These are phyloP conservation scores for Dinomys branickii DNA, from an alignment of 2,113 vertebrate species.

Conservation along the genomic window DNA sequence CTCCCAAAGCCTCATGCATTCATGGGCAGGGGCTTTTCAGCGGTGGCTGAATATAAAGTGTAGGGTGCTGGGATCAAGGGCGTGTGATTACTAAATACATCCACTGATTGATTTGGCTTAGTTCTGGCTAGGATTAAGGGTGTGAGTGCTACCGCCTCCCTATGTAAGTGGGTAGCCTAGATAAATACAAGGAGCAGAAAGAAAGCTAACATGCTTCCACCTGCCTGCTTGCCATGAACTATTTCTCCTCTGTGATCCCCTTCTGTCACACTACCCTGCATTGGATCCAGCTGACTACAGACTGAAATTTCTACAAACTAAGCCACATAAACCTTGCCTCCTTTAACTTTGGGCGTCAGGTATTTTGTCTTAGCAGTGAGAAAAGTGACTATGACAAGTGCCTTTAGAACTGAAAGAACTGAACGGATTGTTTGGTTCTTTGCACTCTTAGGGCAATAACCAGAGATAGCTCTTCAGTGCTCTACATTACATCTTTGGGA, in stretches of 20 bases:
- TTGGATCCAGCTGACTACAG: not conserved
- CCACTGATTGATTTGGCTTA: not conserved
- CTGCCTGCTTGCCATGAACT: not conserved
- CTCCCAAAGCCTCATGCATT: not conserved
- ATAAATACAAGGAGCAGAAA: not conserved
- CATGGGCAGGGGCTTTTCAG: not conserved
- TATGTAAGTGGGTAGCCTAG: fast-evolving
- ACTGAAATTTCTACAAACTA: not conserved
- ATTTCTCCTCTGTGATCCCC: not conserved
- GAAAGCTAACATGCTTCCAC: not conserved
- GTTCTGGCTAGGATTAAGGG: not conserved
- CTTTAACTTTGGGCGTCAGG: not conserved
- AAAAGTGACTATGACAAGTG: not conserved
- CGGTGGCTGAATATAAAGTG: not conserved
- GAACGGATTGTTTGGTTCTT: not conserved
- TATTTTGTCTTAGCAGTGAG: not conserved
- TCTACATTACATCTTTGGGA: not conserved
- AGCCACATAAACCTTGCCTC: not conserved
- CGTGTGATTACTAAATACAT: not conserved
- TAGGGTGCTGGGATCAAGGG: not conserved
- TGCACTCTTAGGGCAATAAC: not conserved
- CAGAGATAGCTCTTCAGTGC: not conserved
- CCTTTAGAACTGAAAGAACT: not conserved
- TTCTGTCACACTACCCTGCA: not conserved
- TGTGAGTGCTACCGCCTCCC: not conserved